phyloP scores from a whole-genome alignment of 92 coral and sea anemone species.

The Umimayanthus kanabou region DNA sequence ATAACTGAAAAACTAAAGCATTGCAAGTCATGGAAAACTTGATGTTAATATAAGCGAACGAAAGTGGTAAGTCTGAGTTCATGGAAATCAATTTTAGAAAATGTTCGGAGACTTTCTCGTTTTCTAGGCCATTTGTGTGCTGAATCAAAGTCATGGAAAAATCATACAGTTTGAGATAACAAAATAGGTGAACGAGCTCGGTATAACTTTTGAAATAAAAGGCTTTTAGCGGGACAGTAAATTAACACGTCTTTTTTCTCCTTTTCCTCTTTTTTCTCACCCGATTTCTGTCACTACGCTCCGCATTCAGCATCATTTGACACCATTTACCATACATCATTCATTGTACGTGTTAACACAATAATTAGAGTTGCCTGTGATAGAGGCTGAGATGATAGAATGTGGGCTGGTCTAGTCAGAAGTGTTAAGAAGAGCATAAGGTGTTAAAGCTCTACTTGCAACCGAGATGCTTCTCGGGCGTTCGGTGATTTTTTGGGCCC shows the following conservation, averaged over 20 bases:
- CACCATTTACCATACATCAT: neutral
- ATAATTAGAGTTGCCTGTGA: neutral
- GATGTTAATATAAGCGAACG: neutral
- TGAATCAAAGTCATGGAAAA: neutral
- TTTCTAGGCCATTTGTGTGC: too few species aligned
- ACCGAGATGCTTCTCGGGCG: neutral
- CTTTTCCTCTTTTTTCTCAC: neutral
- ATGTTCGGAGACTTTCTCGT: too few species aligned
- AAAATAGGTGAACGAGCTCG: neutral
- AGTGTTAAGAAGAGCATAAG: neutral
- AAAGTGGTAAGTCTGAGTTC: too few species aligned
- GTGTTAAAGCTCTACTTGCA: neutral
- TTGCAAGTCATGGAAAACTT: too few species aligned
- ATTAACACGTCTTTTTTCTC: neutral
- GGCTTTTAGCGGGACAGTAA: too few species aligned
- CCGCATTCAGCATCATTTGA: neutral
- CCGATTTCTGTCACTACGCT: neutral
- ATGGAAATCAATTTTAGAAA: neutral
- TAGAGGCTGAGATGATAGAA: neutral
- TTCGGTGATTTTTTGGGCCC: neutral
- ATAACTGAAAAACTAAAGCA: too few species aligned
- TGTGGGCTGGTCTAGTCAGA: neutral
- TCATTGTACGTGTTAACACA: neutral
- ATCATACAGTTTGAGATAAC: neutral
- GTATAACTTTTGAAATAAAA: too few species aligned